These are phyloP conservation scores for Steatornis caripensis DNA, from an alignment of 2,113 vertebrate species.

Conservation along the genomic window DNA sequence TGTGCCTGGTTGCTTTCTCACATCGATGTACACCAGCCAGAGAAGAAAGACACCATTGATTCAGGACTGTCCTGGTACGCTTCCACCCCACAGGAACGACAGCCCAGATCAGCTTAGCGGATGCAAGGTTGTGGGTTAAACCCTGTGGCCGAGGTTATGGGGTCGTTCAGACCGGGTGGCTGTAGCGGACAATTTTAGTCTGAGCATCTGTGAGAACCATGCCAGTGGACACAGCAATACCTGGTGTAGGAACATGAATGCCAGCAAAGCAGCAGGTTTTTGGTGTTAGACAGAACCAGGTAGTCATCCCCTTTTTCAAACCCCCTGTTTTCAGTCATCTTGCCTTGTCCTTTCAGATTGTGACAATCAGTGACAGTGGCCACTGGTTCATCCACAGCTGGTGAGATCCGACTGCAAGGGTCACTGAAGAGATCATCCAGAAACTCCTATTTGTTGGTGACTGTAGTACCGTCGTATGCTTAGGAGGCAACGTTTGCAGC, in stretches of 20 bases:
- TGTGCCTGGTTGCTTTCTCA: neutral
- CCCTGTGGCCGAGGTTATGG: neutral
- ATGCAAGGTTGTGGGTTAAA: neutral
- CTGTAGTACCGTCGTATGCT: neutral
- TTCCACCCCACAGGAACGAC: neutral
- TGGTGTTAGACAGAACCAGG: neutral
- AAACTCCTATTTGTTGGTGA: neutral
- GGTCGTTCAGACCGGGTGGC: fast-evolving
- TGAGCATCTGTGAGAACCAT: neutral
- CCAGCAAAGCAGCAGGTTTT: neutral
- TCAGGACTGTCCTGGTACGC: neutral
- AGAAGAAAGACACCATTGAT: neutral
- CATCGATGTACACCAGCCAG: neutral
- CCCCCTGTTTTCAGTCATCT: neutral
- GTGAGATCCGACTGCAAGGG: neutral
- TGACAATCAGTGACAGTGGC: neutral
- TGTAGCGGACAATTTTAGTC: neutral
- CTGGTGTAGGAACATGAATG: neutral
- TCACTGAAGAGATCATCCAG: neutral
- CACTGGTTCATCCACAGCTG: neutral
- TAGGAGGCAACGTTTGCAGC: neutral
- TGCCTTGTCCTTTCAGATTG: neutral
- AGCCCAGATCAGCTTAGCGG: neutral
- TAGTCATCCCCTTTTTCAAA: neutral
- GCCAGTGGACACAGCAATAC: neutral